Conservation (phyloP, 2,888 invertebrate genomes). For the Volucella zonaria region DNA sequence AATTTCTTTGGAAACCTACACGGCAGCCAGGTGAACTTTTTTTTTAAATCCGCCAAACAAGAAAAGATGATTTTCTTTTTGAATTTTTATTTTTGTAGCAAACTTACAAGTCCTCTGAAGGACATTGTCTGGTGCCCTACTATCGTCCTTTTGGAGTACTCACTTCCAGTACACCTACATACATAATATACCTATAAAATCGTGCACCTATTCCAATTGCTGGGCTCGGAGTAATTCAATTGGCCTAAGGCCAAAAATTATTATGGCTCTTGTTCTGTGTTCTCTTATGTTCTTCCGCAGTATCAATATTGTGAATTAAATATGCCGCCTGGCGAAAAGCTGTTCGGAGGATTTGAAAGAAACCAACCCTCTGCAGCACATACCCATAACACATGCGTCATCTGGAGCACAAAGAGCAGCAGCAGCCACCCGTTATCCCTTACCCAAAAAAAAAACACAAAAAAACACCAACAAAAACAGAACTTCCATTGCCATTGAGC, state of each 20-base stretch:
- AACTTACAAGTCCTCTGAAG: slow-evolving; percentile 32
- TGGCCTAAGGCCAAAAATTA: slow-evolving; percentile 65
- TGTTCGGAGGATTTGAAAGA: slow-evolving; percentile 46
- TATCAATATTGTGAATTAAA: slow-evolving; percentile 64
- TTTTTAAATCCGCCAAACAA: no score
- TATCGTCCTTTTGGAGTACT: slow-evolving; percentile 5
- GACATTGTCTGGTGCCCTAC: slow-evolving; percentile 8
- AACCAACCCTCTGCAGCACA: slow-evolving; percentile 10
- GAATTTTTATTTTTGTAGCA: neutral
- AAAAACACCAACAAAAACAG: neutral
- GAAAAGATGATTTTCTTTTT: no score
- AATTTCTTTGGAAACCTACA: slow-evolving; percentile 21
- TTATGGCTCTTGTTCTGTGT: slow-evolving; percentile 29
- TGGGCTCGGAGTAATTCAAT: slow-evolving; percentile 52
- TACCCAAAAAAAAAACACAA: neutral
- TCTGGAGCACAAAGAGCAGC: neutral
- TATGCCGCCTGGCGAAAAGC: slow-evolving; percentile 40
- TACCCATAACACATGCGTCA: slow-evolving; percentile 58
- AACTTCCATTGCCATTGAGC: neutral
- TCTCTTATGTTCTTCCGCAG: slow-evolving; percentile 16
- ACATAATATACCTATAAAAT: neutral
- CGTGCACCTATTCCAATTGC: slow-evolving; percentile 21
- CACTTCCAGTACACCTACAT: slow-evolving; percentile 1
- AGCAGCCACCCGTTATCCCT: slow-evolving; percentile 23
- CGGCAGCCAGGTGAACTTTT: neutral